Base-by-base conservation (phyloP, 2,797 vertebrate genomes). In the Pangasius sanitwongsei region DNA sequence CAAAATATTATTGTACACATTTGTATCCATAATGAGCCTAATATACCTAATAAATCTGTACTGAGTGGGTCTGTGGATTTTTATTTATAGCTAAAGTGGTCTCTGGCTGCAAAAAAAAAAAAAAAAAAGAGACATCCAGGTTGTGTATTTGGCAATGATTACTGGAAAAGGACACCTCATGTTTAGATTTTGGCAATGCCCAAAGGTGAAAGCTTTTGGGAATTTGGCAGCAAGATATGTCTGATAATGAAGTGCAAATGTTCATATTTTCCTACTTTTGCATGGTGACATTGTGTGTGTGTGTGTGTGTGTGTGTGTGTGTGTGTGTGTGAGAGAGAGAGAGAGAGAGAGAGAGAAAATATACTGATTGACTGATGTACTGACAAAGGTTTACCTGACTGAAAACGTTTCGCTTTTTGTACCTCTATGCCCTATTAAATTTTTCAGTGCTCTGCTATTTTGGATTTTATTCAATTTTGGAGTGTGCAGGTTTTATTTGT, bases 191-290 rank as follows among this genome's bases (percentile, higher is more conserved):
- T 85, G 61, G 63, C 63, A 50, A 23, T 6, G 81, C 6, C 1
- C 11, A 25, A 63, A 44, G 6, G 6, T 50, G 16, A 69, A 84
- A 84, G 82, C 83, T 69, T 67, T 84, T 67, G 63, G 83, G 44
- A 34, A 85, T 53, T 34, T 85, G 63, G 83, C n/a, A 53, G 12
- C 16, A 69, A 34, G 69, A 34, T 69, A 18, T 53, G 48, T 69
- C 11, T 20, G 16, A 70, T 63, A 83, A 83, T 61, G 31, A 82
- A 61, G 57, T 61, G 34, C 34, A 63, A 28, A 63, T 80, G 16
- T 50, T 75, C 41, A 25, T n/a, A 78, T 31, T 31, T 55, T 31
- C 15, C 15, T 2, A 31, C 16, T 81, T 57, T 59, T 57, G 1
- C 53, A 81, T 57, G 31, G 15, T 34, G 77, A 5, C 34, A 44